Conservation (phyloP, 2,888 invertebrate species). For the Thysanoteuthis rhombus region DNA sequence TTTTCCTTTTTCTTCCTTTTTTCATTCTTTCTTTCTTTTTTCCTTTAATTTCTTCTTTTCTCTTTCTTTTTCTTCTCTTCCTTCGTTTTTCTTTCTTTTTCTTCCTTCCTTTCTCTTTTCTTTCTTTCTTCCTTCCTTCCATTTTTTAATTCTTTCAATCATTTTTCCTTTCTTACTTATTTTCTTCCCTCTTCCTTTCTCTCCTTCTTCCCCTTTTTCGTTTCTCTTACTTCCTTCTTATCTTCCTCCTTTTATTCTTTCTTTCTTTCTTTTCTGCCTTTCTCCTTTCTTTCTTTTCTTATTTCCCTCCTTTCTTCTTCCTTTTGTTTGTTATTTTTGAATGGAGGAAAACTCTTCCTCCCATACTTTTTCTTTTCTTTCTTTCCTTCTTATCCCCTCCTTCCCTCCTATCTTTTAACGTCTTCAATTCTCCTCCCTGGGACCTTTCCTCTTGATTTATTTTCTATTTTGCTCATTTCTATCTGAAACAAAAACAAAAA, state of each 20-base stretch:
- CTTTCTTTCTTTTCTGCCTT: neutral
- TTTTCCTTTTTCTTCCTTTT: neutral
- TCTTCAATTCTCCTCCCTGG: too few species aligned
- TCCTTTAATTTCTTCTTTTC: neutral
- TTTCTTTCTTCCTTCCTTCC: neutral
- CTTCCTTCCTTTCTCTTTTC: neutral
- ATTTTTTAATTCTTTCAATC: neutral
- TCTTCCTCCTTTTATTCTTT: neutral
- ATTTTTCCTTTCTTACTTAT: neutral
- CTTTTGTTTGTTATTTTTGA: neutral
- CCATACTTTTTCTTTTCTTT: neutral
- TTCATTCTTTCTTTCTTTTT: neutral
- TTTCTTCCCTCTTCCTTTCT: neutral
- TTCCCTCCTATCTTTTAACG: too few species aligned
- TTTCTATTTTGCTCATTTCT: too few species aligned
- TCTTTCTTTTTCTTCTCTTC: neutral
- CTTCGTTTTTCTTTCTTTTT: neutral
- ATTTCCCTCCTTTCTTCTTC: neutral
- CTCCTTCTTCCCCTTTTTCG: too few species aligned
- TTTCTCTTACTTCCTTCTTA: neutral
- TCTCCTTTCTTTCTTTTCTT: neutral
- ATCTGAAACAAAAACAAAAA: too few species aligned
- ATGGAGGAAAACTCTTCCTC: too few species aligned
- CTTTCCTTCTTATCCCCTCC: neutral
- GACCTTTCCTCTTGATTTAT: too few species aligned